Evolutionary conservation across 2,888 invertebrate species (phyloP), one percentile per base, ranked within the genome.

Genomic region (Protodeltote pygarga): DNA sequence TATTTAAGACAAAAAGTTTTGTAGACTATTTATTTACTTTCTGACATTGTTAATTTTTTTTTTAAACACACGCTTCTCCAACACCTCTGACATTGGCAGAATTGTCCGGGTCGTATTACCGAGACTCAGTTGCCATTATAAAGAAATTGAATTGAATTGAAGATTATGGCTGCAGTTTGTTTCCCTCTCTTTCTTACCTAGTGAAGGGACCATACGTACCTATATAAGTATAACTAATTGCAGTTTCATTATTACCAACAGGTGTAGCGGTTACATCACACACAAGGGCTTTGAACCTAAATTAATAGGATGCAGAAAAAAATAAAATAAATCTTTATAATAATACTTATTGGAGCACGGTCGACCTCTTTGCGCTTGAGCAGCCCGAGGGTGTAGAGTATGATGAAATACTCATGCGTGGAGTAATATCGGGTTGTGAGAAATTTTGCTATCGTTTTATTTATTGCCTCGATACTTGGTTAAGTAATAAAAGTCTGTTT

Each of bases 271-370:
- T 55, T 52, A 49, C 57, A 25, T 48, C 57, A 54, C 29, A 19
- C 49, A 60, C 40, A 31, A 61, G 59, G 59, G 55, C 53, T 51
- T 68, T 61, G 50, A 68, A 65, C 61, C 37, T 29, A 39, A 48
- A 50, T 61, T 66, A 61, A 41, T 51, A 48, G 34, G 11, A 34
- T 13, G 31, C 16, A 45, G 49, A 51, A 59, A 48, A 50, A 57
- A 47, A 38, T 32, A 40, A 50, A 58, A 63, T 53, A 55, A 64
- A 70, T 54, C 57, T 37, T 54, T 25, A 42, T 62, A 50, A 58
- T 65, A 52, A 46, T 63, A 50, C 60, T 54, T 52, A 67, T 57
- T 67, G 58, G 54, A 62, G 31, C 54, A 65, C 58, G 58, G 57
- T 52, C 52, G 54, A 70, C 67, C 58, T 66, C 57, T 64, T 47